A percentile compares a stretch with the other conserved stretches of the same genome.
Conservation (phyloP, 2,797 vertebrate species). For the Pseudochromis fuscus region DNA sequence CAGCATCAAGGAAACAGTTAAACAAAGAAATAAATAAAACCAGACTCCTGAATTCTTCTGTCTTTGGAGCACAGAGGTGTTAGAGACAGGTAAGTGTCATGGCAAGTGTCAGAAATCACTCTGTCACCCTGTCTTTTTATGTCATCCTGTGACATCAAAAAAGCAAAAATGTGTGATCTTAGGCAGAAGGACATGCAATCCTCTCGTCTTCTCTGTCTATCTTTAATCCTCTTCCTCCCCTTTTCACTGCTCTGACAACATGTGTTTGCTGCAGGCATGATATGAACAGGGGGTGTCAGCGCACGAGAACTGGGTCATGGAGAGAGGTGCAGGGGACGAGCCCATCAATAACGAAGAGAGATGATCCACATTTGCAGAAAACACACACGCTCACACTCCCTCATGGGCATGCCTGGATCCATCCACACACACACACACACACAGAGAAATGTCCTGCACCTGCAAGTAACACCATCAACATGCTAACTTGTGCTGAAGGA, state of each 20-base stretch:
- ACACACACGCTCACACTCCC: conserved; percentile 6
- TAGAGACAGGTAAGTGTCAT: conserved; percentile 2
- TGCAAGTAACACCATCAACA: conserved; percentile 44
- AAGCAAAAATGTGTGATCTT: not conserved
- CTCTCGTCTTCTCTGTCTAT: conserved; percentile 21
- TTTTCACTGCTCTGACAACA: conserved; percentile 59
- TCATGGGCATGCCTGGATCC: conserved; percentile 25
- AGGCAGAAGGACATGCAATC: not conserved
- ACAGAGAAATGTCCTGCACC: conserved; percentile 32
- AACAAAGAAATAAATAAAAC: conserved; percentile 1
- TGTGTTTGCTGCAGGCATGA: conserved; percentile 68
- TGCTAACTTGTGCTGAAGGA: conserved; percentile 21
- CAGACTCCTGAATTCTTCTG: not conserved
- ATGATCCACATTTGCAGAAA: conserved; percentile 60
- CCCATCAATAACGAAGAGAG: conserved; percentile 75
- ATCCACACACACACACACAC: conserved; percentile 17
- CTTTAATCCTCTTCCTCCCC: conserved; percentile 41
- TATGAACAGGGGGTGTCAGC: conserved; percentile 70
- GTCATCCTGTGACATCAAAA: too few species aligned
- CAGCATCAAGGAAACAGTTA: not conserved
- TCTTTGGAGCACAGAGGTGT: not conserved
- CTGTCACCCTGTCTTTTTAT: conserved; percentile 17
- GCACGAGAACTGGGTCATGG: conserved; percentile 78
- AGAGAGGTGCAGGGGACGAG: conserved; percentile 63
- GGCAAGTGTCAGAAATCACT: conserved; percentile 19